Evolutionary conservation across 23 tunicate species (phyloP).

Genomic region (Ascidia mentula): DNA sequence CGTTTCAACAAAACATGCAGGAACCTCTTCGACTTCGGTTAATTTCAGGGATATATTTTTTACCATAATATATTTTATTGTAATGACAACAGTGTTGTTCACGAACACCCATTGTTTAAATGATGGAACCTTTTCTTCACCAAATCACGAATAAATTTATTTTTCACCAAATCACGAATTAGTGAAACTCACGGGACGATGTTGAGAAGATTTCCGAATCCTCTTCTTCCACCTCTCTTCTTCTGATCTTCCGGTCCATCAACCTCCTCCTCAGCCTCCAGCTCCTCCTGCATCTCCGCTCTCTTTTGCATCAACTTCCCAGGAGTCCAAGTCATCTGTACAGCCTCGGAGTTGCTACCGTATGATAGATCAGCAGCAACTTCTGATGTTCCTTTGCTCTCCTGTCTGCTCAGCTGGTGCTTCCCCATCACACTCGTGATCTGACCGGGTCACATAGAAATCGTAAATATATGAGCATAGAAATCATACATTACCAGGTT

Average conservation of each 20-base stretch:
- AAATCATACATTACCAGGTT: not conserved
- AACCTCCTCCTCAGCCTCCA: constrained; percentile 8
- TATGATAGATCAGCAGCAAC: constrained; percentile 3
- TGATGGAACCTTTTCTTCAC: no score
- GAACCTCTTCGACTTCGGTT: no score
- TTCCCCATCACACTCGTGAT: constrained; percentile 42
- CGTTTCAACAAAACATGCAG: no score
- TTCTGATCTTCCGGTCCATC: constrained; percentile 37
- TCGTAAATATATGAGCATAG: no score
- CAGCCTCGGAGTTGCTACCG: constrained; percentile 13
- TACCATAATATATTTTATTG: no score
- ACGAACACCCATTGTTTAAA: not conserved
- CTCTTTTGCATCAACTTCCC: constrained; percentile 36
- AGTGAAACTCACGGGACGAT: constrained; percentile 75
- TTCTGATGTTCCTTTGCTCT: not conserved
- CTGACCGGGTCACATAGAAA: no score
- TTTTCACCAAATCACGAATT: not conserved
- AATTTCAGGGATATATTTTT: no score
- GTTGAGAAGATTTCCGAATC: constrained; percentile 64
- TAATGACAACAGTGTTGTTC: no score
- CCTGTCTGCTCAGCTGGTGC: not conserved
- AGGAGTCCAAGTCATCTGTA: constrained; percentile 95
- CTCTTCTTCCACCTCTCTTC: no score
- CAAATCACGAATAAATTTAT: no score
- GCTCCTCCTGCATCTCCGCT: not conserved